Evolutionary conservation across 2,797 vertebrate species (phyloP).

Genomic region (Denticeps clupeoides): DNA sequence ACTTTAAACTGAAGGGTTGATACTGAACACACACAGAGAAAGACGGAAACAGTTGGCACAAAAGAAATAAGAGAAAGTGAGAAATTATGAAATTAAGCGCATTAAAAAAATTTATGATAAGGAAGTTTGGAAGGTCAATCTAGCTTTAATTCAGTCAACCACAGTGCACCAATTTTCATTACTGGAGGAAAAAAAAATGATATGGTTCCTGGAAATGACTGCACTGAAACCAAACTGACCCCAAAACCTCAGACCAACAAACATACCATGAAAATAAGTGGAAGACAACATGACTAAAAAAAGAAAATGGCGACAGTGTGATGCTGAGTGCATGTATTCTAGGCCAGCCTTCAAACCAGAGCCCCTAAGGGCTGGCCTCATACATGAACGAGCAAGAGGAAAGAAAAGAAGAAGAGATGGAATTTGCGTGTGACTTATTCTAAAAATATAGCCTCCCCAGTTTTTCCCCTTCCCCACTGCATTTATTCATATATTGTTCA

Average conservation of each 20-base stretch:
- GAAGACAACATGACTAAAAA: constrained; percentile 59
- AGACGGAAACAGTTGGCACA: constrained; percentile 10
- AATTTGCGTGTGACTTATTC: background rate
- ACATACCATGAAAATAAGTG: constrained; percentile 49
- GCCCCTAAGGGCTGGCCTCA: constrained; percentile 19
- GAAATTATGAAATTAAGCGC: constrained; percentile 60
- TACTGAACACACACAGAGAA: constrained; percentile 42
- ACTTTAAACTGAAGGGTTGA: constrained; percentile 76
- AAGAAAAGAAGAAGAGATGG: background rate
- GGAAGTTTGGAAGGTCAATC: background rate
- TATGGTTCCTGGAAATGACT: background rate
- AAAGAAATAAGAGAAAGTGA: constrained; percentile 53
- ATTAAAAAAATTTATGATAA: constrained; percentile 50
- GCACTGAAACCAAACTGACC: background rate
- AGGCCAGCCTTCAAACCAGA: constrained; percentile 29
- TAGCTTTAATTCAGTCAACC: background rate
- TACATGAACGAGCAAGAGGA: constrained; percentile 4
- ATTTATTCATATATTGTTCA: too few species aligned
- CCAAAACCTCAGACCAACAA: constrained; percentile 30
- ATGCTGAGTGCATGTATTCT: constrained; percentile 51
- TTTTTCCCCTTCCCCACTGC: too few species aligned
- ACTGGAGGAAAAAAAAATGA: constrained; percentile 43
- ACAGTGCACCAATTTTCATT: background rate
- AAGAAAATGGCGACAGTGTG: constrained; percentile 43
- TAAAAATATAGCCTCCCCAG: too few species aligned